Conservation (phyloP, 2,113 vertebrate species). For the Toxotes chatareus region DNA sequence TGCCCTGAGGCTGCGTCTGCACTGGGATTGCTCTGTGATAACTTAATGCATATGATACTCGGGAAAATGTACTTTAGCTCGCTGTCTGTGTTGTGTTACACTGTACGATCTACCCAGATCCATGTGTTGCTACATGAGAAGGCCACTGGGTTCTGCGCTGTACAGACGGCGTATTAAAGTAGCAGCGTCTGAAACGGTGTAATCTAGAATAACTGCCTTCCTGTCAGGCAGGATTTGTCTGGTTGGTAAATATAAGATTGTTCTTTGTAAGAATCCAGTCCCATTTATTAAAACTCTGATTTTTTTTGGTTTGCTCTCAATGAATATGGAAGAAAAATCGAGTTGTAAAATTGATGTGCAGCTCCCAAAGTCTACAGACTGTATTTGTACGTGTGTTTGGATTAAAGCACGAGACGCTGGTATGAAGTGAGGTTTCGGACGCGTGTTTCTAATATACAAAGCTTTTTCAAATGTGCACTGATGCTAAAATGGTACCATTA, state of each 20-base stretch:
- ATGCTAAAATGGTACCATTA: too few relatives aligned
- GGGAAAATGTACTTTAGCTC: slow-evolving; percentile 36
- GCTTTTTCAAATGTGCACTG: too few relatives aligned
- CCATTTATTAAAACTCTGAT: not conserved
- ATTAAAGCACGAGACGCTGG: not conserved
- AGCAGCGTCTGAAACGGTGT: not conserved
- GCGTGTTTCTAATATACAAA: not conserved
- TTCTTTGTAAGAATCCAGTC: not conserved
- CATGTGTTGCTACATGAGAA: slow-evolving; percentile 29
- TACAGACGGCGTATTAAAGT: not conserved
- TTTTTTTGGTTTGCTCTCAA: not conserved
- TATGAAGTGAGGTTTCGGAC: not conserved
- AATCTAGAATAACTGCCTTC: slow-evolving; percentile 21
- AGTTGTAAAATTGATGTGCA: not conserved
- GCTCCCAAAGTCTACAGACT: not conserved
- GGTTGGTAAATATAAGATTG: not conserved
- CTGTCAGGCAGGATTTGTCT: slow-evolving; percentile 17
- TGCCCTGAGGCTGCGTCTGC: slow-evolving; percentile 45
- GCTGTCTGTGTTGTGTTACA: slow-evolving; percentile 53
- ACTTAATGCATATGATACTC: slow-evolving; percentile 55
- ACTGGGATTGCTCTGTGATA: slow-evolving; percentile 21
- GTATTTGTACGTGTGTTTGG: not conserved
- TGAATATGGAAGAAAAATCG: not conserved
- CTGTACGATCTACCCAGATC: slow-evolving; percentile 28
- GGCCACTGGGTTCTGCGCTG: slow-evolving; percentile 3